Base-by-base conservation (phyloP, 2,888 invertebrate species). In the Lasioglossum pauxillum region DNA sequence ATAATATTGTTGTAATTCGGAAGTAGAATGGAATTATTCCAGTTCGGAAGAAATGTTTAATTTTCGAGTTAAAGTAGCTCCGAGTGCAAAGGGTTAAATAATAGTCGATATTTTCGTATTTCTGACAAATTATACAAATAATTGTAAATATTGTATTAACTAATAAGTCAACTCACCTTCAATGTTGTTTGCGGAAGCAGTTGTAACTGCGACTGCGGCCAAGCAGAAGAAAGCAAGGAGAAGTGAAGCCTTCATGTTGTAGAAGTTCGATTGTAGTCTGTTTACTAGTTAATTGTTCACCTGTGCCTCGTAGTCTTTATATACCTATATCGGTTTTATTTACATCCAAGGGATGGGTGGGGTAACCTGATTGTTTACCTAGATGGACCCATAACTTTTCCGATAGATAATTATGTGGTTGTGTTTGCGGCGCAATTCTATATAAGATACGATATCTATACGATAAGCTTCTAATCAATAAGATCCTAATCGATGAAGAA, bases 171-270 rank as follows among this genome's bases (percentile, higher is more conserved):
- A 31, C 79, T 69, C 12, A 82, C 82, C 64, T 35, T 67, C 35
- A 7, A 27, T 5, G 5, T 67, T 67, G 2, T 67, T 16, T 16
- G 35, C n/a, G 0, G 67, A 73, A 5, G 69, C 79, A n/a, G 87
- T 83, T 64, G 64, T 72, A 38, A 84, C 73, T 10, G 80, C 85
- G n/a, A 82, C 86, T 53, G 84, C 23, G 10, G 77, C 83, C 23
- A 79, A 73, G 14, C 87, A 27, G 23, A 84, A 60, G 49, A 90
- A 44, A 23, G 82, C 73, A 0, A 74, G 73, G n/a, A 90, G 19
- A 91, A 67, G 41, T 82, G 46, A 16, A 89, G 64, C 2, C 64
- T 67, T 67, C 64, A 67, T 67, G 7, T 67, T 67, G 31, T 7
- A 35, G 7, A 31, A 35, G 8, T 67, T 67, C 5, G 8, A 19